Evolutionary conservation across 1,140 invertebrate species (phyloP).

Genomic region (Thaumatotibia leucotreta): DNA sequence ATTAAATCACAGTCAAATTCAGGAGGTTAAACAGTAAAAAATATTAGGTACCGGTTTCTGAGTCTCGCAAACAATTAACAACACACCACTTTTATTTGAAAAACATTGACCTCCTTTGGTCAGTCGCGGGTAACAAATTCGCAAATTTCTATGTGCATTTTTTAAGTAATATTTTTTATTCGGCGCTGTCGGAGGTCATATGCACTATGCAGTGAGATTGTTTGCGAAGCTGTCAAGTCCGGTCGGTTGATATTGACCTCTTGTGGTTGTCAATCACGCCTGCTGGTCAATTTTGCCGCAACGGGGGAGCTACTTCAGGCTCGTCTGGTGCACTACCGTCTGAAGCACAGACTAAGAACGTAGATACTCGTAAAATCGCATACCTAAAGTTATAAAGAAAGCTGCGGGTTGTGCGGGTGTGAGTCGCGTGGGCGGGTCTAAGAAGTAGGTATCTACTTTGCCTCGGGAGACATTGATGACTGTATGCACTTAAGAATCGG

Average conservation of each 20-base stretch:
- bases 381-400: not conserved
- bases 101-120: no score
- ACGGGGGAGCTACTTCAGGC: not conserved
- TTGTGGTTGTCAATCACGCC: constrained; percentile 23
- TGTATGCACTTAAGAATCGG: no score
- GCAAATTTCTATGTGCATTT: not conserved
- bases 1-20: no score
- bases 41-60: no score
- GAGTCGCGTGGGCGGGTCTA: no score
- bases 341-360: not conserved
- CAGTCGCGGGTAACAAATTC: no score
- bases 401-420: no score
- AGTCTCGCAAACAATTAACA: no score
- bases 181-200: not conserved
- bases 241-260: constrained; percentile 19
- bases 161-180: not conserved
- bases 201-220: not conserved
- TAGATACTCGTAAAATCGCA: not conserved
- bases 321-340: constrained; percentile 14
- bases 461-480: no score
- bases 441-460: no score
- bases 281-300: constrained; percentile 24
- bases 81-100: no score
- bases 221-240: constrained; percentile 11
- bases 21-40: no score